phyloP scores from a whole-genome alignment of 2,888 invertebrate species.

The Aphodius sticticus region DNA sequence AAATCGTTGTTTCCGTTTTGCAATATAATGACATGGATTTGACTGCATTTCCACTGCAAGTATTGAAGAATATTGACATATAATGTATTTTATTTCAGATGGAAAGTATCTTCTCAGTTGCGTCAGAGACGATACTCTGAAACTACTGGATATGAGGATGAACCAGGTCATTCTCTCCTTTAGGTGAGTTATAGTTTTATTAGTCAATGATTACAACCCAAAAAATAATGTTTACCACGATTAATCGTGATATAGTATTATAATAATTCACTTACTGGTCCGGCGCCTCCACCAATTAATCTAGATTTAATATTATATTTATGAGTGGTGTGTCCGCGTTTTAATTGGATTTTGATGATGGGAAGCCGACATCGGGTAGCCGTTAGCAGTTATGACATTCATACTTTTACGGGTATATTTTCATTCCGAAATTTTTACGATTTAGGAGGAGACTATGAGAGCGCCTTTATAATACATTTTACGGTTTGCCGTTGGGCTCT shows the following conservation, averaged over 20 bases:
- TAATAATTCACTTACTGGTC: background rate
- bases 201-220: too few relatives aligned
- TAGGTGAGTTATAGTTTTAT: conserved; percentile 69
- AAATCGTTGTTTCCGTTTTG: too few relatives aligned
- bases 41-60: too few relatives aligned
- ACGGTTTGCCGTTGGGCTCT: background rate
- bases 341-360: background rate
- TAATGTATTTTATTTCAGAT: conserved; percentile 66
- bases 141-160: conserved; percentile 93
- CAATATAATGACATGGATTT: too few relatives aligned
- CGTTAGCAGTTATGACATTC: background rate
- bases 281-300: background rate
- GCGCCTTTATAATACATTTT: background rate
- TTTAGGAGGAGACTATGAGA: background rate
- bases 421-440: background rate
- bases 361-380: background rate
- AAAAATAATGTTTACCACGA: too few relatives aligned
- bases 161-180: conserved; percentile 90
- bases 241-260: background rate
- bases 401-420: background rate
- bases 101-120: conserved; percentile 89
- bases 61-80: too few relatives aligned
- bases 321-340: background rate
- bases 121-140: conserved; percentile 94
- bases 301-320: background rate